A percentile compares a stretch with the other conserved stretches of the same genome.
Evolutionary conservation across 2,113 vertebrate species (phyloP).

Genomic region (Osmerus mordax): DNA sequence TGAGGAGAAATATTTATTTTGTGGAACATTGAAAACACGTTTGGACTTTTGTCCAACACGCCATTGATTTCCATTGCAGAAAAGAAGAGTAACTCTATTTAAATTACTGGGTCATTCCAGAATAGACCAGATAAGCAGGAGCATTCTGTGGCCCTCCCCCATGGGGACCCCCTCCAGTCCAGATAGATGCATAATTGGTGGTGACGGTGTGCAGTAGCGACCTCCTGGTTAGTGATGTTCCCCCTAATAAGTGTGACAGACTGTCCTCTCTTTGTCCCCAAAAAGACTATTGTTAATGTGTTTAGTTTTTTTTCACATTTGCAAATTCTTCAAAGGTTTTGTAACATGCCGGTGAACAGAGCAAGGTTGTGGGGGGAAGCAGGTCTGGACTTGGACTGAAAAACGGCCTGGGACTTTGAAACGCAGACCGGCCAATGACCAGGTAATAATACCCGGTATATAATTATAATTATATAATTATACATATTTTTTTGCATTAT

Average conservation of each 20-base stretch:
- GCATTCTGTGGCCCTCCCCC: not conserved
- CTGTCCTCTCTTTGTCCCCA: constrained; percentile 4
- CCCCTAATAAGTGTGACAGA: constrained; percentile 6
- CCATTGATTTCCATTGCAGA: constrained; percentile 5
- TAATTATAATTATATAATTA: too few relatives aligned
- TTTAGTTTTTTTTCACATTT: not conserved
- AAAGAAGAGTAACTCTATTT: not conserved
- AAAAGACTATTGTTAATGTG: not conserved
- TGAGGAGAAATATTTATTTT: not conserved
- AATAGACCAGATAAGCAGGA: constrained; percentile 12
- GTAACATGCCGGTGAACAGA: not conserved
- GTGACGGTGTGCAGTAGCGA: not conserved
- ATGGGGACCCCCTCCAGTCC: constrained; percentile 3
- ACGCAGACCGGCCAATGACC: too few relatives aligned
- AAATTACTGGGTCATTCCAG: not conserved
- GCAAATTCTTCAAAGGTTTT: not conserved
- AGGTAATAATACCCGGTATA: too few relatives aligned
- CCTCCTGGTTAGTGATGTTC: not conserved
- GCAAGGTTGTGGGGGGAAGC: not conserved
- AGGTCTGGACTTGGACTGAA: not conserved
- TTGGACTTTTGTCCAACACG: not conserved
- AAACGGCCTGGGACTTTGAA: too few relatives aligned
- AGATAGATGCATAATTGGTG: constrained; percentile 25
- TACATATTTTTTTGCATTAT: too few relatives aligned
- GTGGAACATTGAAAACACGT: not conserved